These are phyloP conservation scores for Urocolius indicus DNA, from an alignment of 2,113 vertebrate genomes.

Conservation along the genomic window DNA sequence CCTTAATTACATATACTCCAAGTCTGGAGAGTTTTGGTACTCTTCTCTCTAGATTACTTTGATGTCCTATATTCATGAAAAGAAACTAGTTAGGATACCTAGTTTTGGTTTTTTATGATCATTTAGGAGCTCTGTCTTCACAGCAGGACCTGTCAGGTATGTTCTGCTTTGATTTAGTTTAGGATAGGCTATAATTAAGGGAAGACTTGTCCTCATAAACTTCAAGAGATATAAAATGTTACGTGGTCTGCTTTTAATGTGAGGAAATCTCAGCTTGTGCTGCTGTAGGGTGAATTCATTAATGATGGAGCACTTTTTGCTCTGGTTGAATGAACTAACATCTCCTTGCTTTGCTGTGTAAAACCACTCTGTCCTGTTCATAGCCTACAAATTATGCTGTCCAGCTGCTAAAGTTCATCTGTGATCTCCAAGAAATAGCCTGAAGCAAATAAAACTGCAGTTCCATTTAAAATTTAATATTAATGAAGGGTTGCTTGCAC, in stretches of 20 bases:
- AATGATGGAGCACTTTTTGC: conserved; percentile 23
- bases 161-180: conserved; percentile 39
- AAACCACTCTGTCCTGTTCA: conserved; percentile 17
- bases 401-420: conserved; percentile 39
- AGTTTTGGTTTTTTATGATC: not conserved
- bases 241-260: not conserved
- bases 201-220: not conserved
- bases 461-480: conserved; percentile 32
- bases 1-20: not conserved
- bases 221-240: not conserved
- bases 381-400: conserved; percentile 26
- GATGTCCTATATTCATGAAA: not conserved
- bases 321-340: conserved; percentile 36
- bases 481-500: conserved; percentile 29
- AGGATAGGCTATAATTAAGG: not conserved
- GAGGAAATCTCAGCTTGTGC: not conserved
- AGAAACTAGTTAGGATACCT: not conserved
- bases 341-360: conserved; percentile 12
- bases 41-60: not conserved
- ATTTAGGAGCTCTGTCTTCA: not conserved
- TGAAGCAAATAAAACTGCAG: not conserved
- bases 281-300: conserved; percentile 16
- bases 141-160: not conserved
- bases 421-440: conserved; percentile 17
- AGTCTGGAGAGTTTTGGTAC: not conserved